Percentiles rank a stretch among this genome's conserved stretches.
Evolutionary conservation across 2,113 vertebrate genomes (phyloP).

Genomic region (Atherinomorus stipes): DNA sequence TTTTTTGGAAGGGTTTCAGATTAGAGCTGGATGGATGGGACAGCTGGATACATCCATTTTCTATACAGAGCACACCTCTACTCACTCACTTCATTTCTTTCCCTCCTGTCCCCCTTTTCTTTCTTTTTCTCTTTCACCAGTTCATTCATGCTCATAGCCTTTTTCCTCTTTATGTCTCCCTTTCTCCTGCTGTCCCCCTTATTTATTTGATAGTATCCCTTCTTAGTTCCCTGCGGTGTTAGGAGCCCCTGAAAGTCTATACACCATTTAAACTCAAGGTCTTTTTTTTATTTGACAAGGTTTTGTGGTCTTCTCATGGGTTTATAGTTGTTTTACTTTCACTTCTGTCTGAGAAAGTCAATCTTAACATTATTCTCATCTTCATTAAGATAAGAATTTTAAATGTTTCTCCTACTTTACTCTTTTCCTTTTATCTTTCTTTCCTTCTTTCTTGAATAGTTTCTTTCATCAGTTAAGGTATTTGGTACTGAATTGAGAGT

Average conservation of each 20-base stretch:
- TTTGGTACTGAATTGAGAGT: background rate
- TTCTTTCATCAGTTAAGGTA: too few species aligned
- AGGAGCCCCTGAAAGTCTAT: conserved; percentile 30
- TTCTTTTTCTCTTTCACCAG: conserved; percentile 39
- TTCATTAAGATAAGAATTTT: too few species aligned
- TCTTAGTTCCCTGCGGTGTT: conserved; percentile 41
- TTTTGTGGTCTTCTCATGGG: background rate
- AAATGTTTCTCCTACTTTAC: too few species aligned
- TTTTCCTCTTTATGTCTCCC: conserved; percentile 44
- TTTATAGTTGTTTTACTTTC: background rate
- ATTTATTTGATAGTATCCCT: conserved; percentile 46
- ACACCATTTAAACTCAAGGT: conserved; percentile 8
- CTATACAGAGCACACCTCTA: conserved; percentile 62
- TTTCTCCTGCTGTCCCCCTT: conserved; percentile 9
- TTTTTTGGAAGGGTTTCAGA: conserved; percentile 71
- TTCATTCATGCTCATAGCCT: conserved; percentile 49
- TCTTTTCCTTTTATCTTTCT: too few species aligned
- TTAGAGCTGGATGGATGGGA: conserved; percentile 56
- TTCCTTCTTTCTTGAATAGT: too few species aligned
- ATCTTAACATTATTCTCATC: too few species aligned
- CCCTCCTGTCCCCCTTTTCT: conserved; percentile 41
- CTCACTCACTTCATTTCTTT: conserved; percentile 42
- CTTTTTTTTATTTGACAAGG: background rate
- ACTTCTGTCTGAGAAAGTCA: background rate
- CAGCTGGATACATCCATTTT: conserved; percentile 76